Base-by-base conservation (phyloP, 2,113 vertebrate species). In the Origma solitaria region DNA sequence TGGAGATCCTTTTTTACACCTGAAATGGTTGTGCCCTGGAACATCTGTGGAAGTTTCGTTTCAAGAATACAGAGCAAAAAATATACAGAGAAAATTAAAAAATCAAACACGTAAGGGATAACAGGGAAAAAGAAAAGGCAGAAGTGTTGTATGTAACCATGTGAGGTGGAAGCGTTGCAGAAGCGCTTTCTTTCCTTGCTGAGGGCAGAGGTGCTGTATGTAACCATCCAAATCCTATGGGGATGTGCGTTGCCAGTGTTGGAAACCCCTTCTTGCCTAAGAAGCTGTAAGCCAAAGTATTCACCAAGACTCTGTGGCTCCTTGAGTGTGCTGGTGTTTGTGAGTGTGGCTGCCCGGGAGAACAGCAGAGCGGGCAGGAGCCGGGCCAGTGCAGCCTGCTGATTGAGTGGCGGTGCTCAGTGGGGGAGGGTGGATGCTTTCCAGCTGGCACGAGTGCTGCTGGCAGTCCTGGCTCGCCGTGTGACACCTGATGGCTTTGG, bases 21-120 rank as follows among this genome's bases (percentile, higher is more conserved):
- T 88, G 94, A 94, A 92, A 62, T 95, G 96, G 92, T 50, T 95
- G 94, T 92, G 97, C 94, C 96, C 95, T 97, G 91, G 93, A 84
- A 86, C 79, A 96, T 90, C 88, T 14, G 73, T 64, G 79, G 96
- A 91, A 96, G 94, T 77, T 96, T 94, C 19, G 7, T 82, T 91
- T 89, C 4, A 30, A 87, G 85, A 82, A 72, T 70, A 90, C 31
- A 86, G 80, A 81, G 44, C 4, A 65, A 58, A 91, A 69, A 28
- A 79, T 27, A 80, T 1, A 37, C 1, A 40, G 27, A 85, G 31
- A 81, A 49, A 79, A 73, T 27, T 28, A 27, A 50, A 66, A 49
- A 35, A 73, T 19, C 42, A 18, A 93, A 94, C 47, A 88, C 56
- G 15, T 27, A 68, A 58, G 60, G 75, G 57, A 62, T 60, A 69